phyloP scores from a whole-genome alignment of 2,113 vertebrate species.

The Irena cyanogastra region DNA sequence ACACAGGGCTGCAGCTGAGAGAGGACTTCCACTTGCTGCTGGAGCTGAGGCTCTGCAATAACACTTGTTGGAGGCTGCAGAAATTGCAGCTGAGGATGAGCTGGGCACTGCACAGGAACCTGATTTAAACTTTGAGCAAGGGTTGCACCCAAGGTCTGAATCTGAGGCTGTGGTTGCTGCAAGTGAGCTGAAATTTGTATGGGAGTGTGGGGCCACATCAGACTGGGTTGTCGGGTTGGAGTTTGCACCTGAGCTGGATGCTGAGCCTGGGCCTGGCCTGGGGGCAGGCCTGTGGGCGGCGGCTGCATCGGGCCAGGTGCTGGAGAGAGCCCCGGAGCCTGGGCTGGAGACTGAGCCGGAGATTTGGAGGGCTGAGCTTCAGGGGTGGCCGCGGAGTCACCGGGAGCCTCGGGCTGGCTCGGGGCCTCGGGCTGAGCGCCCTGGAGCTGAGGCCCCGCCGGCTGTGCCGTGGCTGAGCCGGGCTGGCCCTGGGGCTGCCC shows the following conservation, averaged over 20 bases:
- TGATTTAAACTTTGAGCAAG: slow-evolving; percentile 71
- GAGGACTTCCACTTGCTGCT: slow-evolving; percentile 87
- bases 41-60: slow-evolving; percentile 84
- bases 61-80: slow-evolving; percentile 80
- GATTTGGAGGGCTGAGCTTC: slow-evolving; percentile 67
- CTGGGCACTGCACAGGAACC: slow-evolving; percentile 70
- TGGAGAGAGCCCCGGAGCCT: slow-evolving; percentile 69
- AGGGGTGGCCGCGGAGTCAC: slow-evolving; percentile 12
- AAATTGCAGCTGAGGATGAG: slow-evolving; percentile 76
- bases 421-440: slow-evolving; percentile 60
- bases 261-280: slow-evolving; percentile 69
- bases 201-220: slow-evolving; percentile 68
- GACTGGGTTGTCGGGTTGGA: slow-evolving; percentile 62
- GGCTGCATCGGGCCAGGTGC: slow-evolving; percentile 56
- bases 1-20: slow-evolving; percentile 80
- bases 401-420: slow-evolving; percentile 43
- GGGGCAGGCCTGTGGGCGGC: slow-evolving; percentile 51
- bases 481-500: slow-evolving; percentile 48
- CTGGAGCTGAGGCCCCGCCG: slow-evolving; percentile 66
- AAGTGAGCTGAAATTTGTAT: slow-evolving; percentile 78
- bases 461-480: slow-evolving; percentile 66
- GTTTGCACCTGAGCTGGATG: slow-evolving; percentile 74
- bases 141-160: slow-evolving; percentile 74
- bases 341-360: slow-evolving; percentile 67
- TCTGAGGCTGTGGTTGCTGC: slow-evolving; percentile 70